A percentile compares a stretch with the other conserved stretches of the same genome.
phyloP scores from a whole-genome alignment of 2,113 vertebrate genomes.

The Lipotes vexillifer region DNA sequence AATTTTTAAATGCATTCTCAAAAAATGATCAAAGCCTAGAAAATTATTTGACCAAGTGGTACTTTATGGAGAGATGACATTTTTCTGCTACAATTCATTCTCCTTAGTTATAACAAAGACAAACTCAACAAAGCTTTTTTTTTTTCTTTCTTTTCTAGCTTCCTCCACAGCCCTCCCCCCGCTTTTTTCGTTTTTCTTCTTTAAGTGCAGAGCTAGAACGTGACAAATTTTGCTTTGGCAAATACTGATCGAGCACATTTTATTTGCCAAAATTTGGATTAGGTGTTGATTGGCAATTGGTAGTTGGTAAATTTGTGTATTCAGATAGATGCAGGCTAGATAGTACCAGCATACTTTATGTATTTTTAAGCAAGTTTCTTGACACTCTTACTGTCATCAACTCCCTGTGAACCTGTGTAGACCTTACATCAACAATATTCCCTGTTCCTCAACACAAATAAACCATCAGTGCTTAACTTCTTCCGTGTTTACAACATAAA shows the following conservation, averaged over 20 bases:
- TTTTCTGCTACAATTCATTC: neutral
- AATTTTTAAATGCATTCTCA: neutral
- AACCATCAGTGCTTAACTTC: neutral
- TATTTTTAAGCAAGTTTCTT: neutral
- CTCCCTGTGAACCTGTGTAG: neutral
- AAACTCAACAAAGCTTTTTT: neutral
- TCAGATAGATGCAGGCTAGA: accelerated
- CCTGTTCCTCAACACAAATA: neutral
- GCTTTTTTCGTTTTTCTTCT: neutral
- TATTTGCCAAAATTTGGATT: neutral
- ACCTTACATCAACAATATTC: neutral
- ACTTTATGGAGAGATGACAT: neutral
- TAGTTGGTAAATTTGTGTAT: neutral
- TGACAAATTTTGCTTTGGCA: neutral
- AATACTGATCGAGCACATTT: neutral
- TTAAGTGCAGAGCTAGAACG: neutral
- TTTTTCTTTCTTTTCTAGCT: neutral
- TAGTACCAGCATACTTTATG: neutral
- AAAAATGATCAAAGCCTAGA: neutral
- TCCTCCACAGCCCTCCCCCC: neutral
- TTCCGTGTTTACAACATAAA: neutral
- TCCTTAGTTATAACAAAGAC: neutral
- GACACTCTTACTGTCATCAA: neutral
- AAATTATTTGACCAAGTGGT: neutral
- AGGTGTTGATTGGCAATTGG: neutral